phyloP scores from a whole-genome alignment of 2,113 vertebrate genomes.

The Dascyllus trimaculatus region DNA sequence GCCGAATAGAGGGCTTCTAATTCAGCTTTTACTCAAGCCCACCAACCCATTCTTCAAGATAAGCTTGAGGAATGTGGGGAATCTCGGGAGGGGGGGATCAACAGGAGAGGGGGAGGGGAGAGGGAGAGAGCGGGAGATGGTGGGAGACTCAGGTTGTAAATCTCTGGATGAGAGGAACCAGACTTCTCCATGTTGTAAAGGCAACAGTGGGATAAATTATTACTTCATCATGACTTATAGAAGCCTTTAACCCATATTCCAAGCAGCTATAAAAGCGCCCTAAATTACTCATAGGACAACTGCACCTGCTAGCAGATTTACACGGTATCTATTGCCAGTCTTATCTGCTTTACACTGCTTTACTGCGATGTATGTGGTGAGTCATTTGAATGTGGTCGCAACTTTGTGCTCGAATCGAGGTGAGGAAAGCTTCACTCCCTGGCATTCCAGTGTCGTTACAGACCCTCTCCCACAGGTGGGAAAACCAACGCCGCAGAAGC shows the following conservation, averaged over 20 bases:
- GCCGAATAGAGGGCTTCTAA: constrained; percentile 77
- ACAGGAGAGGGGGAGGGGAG: constrained; percentile 60
- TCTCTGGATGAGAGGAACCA: constrained; percentile 71
- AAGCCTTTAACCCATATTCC: background rate
- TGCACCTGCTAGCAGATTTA: constrained; percentile 11
- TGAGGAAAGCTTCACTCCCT: constrained; percentile 53
- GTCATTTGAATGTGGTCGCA: constrained; percentile 36
- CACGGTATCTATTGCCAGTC: constrained; percentile 18
- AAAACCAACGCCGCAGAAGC: constrained; percentile 19
- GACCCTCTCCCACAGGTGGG: constrained; percentile 76
- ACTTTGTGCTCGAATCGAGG: constrained; percentile 6
- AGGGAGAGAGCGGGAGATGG: constrained; percentile 45
- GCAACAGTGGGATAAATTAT: constrained; percentile 35
- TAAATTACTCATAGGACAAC: constrained; percentile 9
- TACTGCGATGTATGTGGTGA: constrained; percentile 21
- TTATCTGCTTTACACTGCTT: constrained; percentile 40
- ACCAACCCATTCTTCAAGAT: constrained; percentile 87
- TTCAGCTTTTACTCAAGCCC: constrained; percentile 81
- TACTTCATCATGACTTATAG: background rate
- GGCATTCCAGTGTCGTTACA: constrained; percentile 61
- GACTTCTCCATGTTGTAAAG: constrained; percentile 25
- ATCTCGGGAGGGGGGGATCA: constrained; percentile 72
- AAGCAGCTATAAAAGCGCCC: constrained; percentile 25
- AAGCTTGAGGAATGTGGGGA: constrained; percentile 88
- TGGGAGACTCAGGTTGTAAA: constrained; percentile 76